Percentiles rank a stretch among this genome's conserved stretches.
phyloP scores from a whole-genome alignment of 1,140 invertebrate species.

The Drosophila neocordata region DNA sequence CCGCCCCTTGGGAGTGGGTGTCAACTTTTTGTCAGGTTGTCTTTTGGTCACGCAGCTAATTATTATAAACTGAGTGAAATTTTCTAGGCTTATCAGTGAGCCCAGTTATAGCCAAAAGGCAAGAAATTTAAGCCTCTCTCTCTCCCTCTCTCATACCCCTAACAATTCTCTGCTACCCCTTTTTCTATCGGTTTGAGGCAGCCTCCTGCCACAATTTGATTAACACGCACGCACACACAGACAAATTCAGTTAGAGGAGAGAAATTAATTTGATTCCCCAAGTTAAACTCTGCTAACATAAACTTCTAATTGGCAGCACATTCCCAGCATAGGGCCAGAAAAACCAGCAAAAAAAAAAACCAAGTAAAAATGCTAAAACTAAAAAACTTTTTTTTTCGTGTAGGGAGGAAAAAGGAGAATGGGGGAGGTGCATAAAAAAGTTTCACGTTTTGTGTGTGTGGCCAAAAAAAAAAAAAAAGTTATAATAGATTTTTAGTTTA shows the following conservation, averaged over 20 bases:
- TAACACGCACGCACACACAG: conserved; percentile 65
- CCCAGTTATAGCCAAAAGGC: conserved; percentile 40
- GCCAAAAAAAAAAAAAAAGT: conserved; percentile 62
- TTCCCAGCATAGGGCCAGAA: conserved; percentile 58
- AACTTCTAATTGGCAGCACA: conserved; percentile 79
- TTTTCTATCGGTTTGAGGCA: too few species aligned
- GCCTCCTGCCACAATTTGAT: conserved; percentile 52
- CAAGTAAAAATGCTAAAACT: background rate
- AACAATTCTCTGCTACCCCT: background rate
- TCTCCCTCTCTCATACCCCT: conserved; percentile 20
- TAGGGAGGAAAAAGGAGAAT: conserved; percentile 14
- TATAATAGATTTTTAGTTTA: conserved; percentile 79
- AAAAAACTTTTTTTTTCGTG: conserved; percentile 45
- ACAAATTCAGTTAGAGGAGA: conserved; percentile 53
- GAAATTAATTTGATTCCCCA: conserved; percentile 66
- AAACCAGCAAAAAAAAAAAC: background rate
- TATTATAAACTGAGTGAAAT: conserved; percentile 69
- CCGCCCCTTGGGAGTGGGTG: background rate
- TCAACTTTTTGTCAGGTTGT: conserved; percentile 7
- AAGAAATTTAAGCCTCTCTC: conserved; percentile 37
- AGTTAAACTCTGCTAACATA: conserved; percentile 57
- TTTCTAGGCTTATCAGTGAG: conserved; percentile 28
- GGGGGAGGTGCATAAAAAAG: conserved; percentile 27
- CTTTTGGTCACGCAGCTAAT: conserved; percentile 58
- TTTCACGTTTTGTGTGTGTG: conserved; percentile 64